phyloP scores from a whole-genome alignment of 2,797 vertebrate genomes.

The Micropoecilia bifurca region DNA sequence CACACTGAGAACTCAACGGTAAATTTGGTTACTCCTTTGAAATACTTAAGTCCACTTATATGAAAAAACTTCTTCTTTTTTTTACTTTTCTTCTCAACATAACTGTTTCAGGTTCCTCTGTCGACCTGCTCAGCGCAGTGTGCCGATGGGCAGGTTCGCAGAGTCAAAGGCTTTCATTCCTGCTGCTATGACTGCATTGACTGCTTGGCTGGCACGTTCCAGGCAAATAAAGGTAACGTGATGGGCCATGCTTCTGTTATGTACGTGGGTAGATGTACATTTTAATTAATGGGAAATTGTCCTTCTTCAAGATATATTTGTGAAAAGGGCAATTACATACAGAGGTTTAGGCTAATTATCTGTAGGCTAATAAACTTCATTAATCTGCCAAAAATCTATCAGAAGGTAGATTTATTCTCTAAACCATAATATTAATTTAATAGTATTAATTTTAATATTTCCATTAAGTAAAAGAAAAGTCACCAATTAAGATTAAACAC shows the following conservation, averaged over 20 bases:
- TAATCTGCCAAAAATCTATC: background rate
- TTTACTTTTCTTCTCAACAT: background rate
- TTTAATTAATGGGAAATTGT: background rate
- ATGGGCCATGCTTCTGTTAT: too few relatives aligned
- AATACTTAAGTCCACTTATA: background rate
- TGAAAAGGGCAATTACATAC: background rate
- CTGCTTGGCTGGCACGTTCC: constrained; percentile 86
- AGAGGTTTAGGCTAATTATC: background rate
- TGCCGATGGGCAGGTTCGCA: constrained; percentile 82
- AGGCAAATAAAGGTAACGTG: constrained; percentile 75
- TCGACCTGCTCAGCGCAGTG: constrained; percentile 88
- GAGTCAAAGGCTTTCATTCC: constrained; percentile 89
- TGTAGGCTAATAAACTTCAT: background rate
- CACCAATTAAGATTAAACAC: background rate
- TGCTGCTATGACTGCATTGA: constrained; percentile 93
- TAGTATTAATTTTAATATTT: too few relatives aligned
- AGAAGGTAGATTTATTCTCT: background rate
- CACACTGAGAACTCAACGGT: constrained; percentile 71
- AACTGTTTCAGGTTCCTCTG: constrained; percentile 79
- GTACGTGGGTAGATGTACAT: background rate
- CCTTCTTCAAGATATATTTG: background rate
- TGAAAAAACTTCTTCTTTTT: background rate
- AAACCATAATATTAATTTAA: too few relatives aligned
- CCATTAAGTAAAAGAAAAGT: background rate
- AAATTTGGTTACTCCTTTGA: constrained; percentile 28